Percentiles rank a stretch among this genome's conserved stretches.
Conservation (phyloP, 2,113 vertebrate species). For the Dipodomys ordii region DNA sequence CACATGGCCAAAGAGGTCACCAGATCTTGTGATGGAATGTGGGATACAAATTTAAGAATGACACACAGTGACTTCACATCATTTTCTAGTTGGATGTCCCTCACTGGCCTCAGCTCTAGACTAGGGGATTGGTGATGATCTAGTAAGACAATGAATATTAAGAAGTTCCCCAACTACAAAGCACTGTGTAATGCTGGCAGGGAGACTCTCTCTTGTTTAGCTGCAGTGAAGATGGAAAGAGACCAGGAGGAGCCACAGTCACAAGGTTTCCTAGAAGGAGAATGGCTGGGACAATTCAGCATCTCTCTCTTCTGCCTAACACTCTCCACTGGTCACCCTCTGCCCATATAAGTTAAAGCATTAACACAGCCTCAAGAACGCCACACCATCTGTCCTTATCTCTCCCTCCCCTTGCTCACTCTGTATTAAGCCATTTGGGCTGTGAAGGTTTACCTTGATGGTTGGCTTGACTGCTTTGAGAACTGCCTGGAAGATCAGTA, state of each 20-base stretch:
- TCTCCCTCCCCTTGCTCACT: too few relatives aligned
- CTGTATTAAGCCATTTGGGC: too few relatives aligned
- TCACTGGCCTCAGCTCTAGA: neutral
- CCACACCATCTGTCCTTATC: too few relatives aligned
- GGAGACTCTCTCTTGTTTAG: neutral
- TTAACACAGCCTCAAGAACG: neutral
- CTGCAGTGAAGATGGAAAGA: neutral
- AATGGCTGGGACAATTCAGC: neutral
- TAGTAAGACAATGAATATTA: fast-evolving
- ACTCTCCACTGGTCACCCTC: neutral
- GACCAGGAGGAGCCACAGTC: fast-evolving
- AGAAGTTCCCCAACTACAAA: neutral
- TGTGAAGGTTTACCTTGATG: too few relatives aligned
- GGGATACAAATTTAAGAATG: neutral
- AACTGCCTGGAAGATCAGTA: too few relatives aligned
- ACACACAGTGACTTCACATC: neutral
- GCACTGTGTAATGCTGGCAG: fast-evolving
- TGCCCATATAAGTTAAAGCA: neutral
- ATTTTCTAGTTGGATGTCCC: neutral
- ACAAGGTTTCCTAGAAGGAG: neutral
- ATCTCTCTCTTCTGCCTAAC: neutral
- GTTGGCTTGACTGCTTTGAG: too few relatives aligned
- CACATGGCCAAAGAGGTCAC: neutral
- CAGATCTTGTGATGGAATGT: neutral
- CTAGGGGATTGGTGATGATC: neutral